These are phyloP conservation scores for Archivesica marissinica DNA, from an alignment of 1,140 invertebrate species.

Conservation along the genomic window DNA sequence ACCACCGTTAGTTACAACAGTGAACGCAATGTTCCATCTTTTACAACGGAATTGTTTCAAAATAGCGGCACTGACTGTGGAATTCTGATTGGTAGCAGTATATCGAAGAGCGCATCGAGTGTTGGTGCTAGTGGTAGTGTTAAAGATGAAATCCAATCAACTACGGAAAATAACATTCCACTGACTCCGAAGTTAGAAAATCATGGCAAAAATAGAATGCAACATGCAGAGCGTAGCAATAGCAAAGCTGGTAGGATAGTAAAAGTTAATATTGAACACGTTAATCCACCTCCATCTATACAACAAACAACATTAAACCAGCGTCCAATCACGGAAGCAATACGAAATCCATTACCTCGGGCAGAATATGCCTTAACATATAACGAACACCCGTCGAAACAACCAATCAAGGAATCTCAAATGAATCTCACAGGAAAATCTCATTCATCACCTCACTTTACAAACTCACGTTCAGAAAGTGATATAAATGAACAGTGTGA, in stretches of 20 bases:
- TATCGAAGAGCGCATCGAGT: constrained; percentile 28
- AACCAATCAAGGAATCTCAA: no score
- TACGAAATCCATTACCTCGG: no score
- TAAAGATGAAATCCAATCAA: constrained; percentile 30
- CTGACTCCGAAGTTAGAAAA: background rate
- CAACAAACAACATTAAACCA: no score
- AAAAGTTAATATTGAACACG: no score
- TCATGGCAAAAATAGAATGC: background rate
- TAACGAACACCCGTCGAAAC: no score
- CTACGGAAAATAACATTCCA: background rate
- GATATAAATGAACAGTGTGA: no score
- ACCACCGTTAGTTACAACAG: background rate
- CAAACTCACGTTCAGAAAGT: no score
- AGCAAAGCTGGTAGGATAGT: background rate
- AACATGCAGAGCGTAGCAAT: background rate
- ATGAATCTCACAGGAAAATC: no score
- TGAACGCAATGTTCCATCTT: background rate
- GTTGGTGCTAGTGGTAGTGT: constrained; percentile 51
- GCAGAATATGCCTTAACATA: no score
- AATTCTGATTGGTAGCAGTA: background rate
- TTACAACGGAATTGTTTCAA: background rate
- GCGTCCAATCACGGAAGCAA: no score
- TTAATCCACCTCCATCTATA: no score
- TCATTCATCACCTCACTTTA: no score
- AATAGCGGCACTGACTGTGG: constrained; percentile 2